These are phyloP conservation scores for Elachura formosa DNA, from an alignment of 2,113 vertebrate species.

Conservation along the genomic window DNA sequence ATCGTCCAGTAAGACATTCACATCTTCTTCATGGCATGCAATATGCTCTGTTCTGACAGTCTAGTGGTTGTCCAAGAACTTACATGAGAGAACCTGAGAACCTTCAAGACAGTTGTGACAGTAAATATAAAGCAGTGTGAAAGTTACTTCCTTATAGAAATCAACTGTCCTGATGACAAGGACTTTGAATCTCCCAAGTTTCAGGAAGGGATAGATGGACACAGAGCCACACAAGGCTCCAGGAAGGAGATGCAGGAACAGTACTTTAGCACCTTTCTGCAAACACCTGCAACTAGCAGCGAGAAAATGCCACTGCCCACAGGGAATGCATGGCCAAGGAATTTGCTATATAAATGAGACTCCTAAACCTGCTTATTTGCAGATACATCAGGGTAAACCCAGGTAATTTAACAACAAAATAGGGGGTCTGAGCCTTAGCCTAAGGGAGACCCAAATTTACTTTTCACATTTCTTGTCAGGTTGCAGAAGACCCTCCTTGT, in stretches of 20 bases:
- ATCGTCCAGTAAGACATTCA: not conserved
- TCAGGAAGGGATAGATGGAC: not conserved
- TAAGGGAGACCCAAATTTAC: not conserved
- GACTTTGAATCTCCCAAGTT: not conserved
- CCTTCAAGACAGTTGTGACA: not conserved
- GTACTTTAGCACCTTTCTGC: not conserved
- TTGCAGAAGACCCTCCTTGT: not conserved
- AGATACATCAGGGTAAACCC: not conserved
- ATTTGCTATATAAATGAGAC: not conserved
- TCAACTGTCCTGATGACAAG: not conserved
- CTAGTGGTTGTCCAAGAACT: not conserved
- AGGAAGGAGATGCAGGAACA: not conserved
- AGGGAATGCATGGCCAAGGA: not conserved
- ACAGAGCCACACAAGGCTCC: not conserved
- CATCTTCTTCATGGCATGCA: not conserved
- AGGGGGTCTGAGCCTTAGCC: rapidly evolving
- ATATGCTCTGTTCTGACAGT: not conserved
- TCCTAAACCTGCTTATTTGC: not conserved
- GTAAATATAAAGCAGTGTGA: not conserved
- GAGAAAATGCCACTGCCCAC: not conserved
- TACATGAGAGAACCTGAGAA: rapidly evolving
- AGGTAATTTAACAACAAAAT: not conserved
- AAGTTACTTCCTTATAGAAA: not conserved
- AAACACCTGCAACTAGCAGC: not conserved
- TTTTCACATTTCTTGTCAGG: not conserved